These are phyloP conservation scores for Drosophila recens DNA, from an alignment of 2,888 invertebrate species.

Conservation along the genomic window DNA sequence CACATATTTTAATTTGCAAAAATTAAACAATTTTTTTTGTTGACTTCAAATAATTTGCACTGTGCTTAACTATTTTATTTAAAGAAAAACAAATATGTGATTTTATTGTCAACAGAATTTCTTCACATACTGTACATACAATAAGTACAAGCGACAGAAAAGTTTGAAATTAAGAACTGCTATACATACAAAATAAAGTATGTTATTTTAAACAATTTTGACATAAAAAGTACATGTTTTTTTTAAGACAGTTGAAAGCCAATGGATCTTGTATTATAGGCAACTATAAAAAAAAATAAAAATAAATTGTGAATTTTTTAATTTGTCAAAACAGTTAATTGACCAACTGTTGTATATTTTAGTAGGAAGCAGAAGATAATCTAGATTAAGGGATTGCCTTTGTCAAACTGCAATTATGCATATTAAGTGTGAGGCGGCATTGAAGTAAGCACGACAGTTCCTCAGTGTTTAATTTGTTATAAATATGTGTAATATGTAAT, in stretches of 20 bases:
- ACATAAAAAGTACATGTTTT: no score
- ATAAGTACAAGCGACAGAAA: conserved; percentile 66
- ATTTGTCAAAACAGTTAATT: not conserved
- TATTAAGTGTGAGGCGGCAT: conserved; percentile 58
- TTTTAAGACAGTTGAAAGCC: no score
- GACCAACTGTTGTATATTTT: conserved; percentile 18
- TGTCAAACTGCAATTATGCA: conserved; percentile 53
- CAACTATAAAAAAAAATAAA: no score
- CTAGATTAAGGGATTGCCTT: conserved; percentile 58
- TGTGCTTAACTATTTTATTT: not conserved
- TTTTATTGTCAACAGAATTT: not conserved
- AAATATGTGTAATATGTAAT: conserved; percentile 54
- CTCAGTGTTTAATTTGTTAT: conserved; percentile 72
- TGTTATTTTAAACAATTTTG: no score
- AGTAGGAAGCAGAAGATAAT: conserved; percentile 29
- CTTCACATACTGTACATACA: conserved; percentile 32
- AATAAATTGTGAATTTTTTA: no score
- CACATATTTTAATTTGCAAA: not conserved
- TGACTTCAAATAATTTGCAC: not conserved
- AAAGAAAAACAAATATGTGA: not conserved
- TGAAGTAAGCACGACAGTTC: conserved; percentile 81
- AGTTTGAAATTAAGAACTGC: conserved; percentile 17
- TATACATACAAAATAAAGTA: conserved; percentile 31
- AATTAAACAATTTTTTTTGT: not conserved
- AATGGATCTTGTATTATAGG: no score